phyloP scores from a whole-genome alignment of 2,797 vertebrate species.

The Crocidura indochinensis region DNA sequence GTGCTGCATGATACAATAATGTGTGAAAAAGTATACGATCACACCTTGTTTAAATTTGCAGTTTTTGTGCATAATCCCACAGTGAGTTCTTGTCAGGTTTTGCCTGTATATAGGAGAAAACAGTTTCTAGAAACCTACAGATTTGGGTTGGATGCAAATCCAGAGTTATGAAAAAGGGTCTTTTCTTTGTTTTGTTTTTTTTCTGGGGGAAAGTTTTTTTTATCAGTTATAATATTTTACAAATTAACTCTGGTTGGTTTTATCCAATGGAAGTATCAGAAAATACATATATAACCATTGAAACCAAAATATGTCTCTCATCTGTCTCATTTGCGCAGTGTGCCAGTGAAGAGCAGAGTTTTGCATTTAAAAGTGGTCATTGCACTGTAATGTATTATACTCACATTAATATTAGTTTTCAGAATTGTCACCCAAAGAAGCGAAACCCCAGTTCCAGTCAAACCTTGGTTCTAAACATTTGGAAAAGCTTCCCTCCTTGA shows the following conservation, averaged over 20 bases:
- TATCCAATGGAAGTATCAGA: background rate
- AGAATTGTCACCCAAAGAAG: constrained; percentile 56
- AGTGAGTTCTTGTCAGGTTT: constrained; percentile 89
- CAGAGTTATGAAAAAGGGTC: constrained; percentile 62
- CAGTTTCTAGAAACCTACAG: constrained; percentile 85
- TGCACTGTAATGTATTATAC: background rate
- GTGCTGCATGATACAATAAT: constrained; percentile 88
- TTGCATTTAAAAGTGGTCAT: constrained; percentile 48
- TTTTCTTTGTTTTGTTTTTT: constrained; percentile 49
- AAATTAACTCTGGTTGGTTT: constrained; percentile 11
- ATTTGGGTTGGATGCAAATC: constrained; percentile 80
- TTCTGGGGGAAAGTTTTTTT: constrained; percentile 62
- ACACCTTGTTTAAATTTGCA: constrained; percentile 91
- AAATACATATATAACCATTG: background rate
- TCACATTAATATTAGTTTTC: constrained; percentile 40
- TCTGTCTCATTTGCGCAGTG: background rate
- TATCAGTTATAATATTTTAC: constrained; percentile 42
- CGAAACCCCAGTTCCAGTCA: constrained; percentile 39
- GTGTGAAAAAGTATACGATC: constrained; percentile 90
- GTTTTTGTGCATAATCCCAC: constrained; percentile 90
- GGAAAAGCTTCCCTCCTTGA: constrained; percentile 60
- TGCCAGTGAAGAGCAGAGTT: constrained; percentile 18
- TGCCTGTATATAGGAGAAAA: constrained; percentile 87
- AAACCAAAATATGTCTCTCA: constrained; percentile 27
- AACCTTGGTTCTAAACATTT: constrained; percentile 56